Evolutionary conservation across 2,888 invertebrate genomes (phyloP).

Genomic region (Rugalucina vietnamica): DNA sequence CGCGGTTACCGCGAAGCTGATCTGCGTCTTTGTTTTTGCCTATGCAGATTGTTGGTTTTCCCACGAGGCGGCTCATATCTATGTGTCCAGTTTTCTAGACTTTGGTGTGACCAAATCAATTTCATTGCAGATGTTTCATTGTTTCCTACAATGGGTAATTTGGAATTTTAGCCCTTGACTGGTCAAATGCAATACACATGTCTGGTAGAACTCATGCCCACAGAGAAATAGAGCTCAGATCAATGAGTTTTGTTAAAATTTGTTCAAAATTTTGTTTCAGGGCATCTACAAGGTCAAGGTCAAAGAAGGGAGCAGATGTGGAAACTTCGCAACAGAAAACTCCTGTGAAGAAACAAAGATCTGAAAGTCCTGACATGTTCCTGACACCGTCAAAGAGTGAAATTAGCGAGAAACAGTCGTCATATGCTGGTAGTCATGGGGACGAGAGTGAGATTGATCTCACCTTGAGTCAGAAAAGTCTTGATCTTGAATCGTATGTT

Average conservation of each 20-base stretch:
- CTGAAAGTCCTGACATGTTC: conserved; percentile 44
- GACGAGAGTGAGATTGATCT: conserved; percentile 63
- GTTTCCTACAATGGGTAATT: too few relatives aligned
- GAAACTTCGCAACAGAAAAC: conserved; percentile 33
- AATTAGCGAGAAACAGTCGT: conserved; percentile 50
- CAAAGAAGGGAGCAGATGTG: not conserved
- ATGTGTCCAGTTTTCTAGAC: too few relatives aligned
- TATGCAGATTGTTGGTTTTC: too few relatives aligned
- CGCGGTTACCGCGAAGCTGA: too few relatives aligned
- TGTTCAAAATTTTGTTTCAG: not conserved
- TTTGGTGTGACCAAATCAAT: too few relatives aligned
- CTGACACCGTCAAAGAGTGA: conserved; percentile 44
- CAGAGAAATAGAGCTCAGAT: too few relatives aligned
- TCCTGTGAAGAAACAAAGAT: conserved; percentile 13
- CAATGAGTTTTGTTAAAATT: not conserved
- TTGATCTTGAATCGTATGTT: conserved; percentile 7
- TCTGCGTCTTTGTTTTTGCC: too few relatives aligned
- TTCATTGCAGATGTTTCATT: too few relatives aligned
- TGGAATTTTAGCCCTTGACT: too few relatives aligned
- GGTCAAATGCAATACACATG: too few relatives aligned
- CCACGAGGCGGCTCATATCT: too few relatives aligned
- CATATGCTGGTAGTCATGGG: conserved; percentile 64
- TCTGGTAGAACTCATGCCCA: too few relatives aligned
- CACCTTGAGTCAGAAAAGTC: conserved; percentile 45
- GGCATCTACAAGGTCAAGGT: not conserved